Base-by-base conservation (phyloP, 92 coral and sea anemone species). In the Umimayanthus kanabou region DNA sequence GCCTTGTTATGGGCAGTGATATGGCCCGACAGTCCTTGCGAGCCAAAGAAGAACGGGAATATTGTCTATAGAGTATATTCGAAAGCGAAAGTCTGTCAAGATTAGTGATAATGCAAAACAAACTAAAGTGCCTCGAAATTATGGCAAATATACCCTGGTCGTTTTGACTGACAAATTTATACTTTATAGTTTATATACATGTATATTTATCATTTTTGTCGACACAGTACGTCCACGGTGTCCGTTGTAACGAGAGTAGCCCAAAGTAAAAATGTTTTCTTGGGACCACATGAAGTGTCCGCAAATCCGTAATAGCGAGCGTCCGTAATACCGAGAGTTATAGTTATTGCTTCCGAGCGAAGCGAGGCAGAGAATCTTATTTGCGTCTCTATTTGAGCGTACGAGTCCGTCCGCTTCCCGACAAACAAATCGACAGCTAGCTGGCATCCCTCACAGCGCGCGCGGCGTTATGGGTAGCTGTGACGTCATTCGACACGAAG, bases 1-100 rank as follows among this genome's bases (percentile, higher is more conserved):
- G 88, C 25, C 91, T 84, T 70, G 23, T 72, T 85, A 85, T 85
- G 88, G 88, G 80, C 88, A 85, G 88, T 85, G 80, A 73, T 85
- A 42, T 70, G 88, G 80, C 88, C 40, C 45, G 69, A 75, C 82
- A 85, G 88, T 75, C 88, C 88, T 85, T 85, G 88, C 88, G 88
- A 85, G 82, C 81, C 88, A 85, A 85, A 85, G 43, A 85, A 72
- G 81, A 85, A 85, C n/a, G n/a, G 80, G 80, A 85, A 85, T 85
- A 85, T 72, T 18, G 88, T 22, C 26, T 37, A 57, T 55, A 64
- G 86, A 55, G 81, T 49, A 72, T 85, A 75, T 49, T 16, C 55
- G 73, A 85, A 85, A 85, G 82, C 49, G 81, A 25, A 85, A 75
- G 88, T 73, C 88, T 85, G 88, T 5, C 49, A 85, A 74, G 67